Conservation (phyloP, 2,113 vertebrate genomes). For the Indri indri region DNA sequence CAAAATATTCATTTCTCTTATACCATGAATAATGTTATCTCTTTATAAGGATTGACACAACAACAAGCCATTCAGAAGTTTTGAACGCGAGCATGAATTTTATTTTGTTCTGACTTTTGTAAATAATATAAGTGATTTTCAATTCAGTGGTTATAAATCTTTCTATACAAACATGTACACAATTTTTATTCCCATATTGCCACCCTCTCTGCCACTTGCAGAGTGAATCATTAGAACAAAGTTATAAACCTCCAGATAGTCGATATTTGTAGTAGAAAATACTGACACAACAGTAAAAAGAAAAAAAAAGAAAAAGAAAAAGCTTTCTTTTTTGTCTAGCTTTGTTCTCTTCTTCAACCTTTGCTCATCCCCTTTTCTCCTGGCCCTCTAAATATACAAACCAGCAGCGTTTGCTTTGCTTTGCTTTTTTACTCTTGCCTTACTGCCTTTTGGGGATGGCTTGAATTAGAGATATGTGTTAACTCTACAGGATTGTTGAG, state of each 20-base stretch:
- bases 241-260: constrained; percentile 46
- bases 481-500: not conserved
- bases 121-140: constrained; percentile 62
- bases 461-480: not conserved
- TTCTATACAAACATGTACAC: constrained; percentile 51
- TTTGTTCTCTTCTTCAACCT: constrained; percentile 42
- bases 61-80: constrained; percentile 42
- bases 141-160: constrained; percentile 59
- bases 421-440: constrained; percentile 16
- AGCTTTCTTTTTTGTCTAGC: not conserved
- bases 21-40: constrained; percentile 30
- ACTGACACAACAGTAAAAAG: constrained; percentile 5
- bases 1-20: constrained; percentile 56
- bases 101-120: constrained; percentile 64
- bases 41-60: constrained; percentile 40
- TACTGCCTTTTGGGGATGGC: not conserved
- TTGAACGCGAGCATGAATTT: constrained; percentile 52
- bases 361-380: not conserved
- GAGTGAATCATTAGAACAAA: constrained; percentile 63
- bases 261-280: constrained; percentile 33
- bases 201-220: constrained; percentile 53
- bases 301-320: not conserved
- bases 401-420: not conserved
- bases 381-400: constrained; percentile 20
- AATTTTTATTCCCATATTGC: constrained; percentile 52